These are phyloP conservation scores for Flexamia atlantica DNA, from an alignment of 2,888 invertebrate species.

Conservation along the genomic window DNA sequence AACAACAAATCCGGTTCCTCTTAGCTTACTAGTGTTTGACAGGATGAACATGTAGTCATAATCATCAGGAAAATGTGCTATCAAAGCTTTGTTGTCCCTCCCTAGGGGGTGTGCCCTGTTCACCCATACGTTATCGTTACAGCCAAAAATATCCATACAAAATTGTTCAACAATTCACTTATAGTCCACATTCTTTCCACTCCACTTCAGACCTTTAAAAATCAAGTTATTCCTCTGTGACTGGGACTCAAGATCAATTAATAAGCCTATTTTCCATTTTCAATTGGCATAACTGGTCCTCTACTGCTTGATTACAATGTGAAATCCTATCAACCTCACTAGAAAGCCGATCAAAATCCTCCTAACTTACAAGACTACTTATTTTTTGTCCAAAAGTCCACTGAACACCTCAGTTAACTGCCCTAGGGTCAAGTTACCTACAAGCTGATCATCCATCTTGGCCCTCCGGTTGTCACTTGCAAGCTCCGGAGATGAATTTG, in stretches of 20 bases:
- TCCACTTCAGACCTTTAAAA: constrained; percentile 36
- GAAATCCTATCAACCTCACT: too few species aligned
- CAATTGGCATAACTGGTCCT: too few species aligned
- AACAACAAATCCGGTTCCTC: neutral
- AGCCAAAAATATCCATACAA: constrained; percentile 35
- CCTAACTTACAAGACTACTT: too few species aligned
- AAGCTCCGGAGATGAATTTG: too few species aligned
- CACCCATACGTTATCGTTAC: constrained; percentile 2
- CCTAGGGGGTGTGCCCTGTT: constrained; percentile 48
- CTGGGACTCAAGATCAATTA: constrained; percentile 33
- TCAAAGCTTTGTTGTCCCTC: neutral
- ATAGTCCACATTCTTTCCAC: neutral
- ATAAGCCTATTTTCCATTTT: too few species aligned
- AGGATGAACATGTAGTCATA: neutral
- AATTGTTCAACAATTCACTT: neutral
- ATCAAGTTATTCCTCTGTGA: constrained; percentile 45
- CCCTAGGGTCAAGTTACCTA: too few species aligned
- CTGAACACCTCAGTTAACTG: too few species aligned
- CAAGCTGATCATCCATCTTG: too few species aligned
- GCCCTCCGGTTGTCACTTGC: too few species aligned
- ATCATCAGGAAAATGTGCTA: constrained; percentile 29
- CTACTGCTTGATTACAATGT: too few species aligned
- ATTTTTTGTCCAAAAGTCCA: too few species aligned
- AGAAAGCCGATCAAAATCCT: too few species aligned
- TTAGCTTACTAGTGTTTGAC: neutral